These are phyloP conservation scores for Panagrolaimus sp. DNA, from an alignment of 1,140 invertebrate genomes.

Conservation along the genomic window DNA sequence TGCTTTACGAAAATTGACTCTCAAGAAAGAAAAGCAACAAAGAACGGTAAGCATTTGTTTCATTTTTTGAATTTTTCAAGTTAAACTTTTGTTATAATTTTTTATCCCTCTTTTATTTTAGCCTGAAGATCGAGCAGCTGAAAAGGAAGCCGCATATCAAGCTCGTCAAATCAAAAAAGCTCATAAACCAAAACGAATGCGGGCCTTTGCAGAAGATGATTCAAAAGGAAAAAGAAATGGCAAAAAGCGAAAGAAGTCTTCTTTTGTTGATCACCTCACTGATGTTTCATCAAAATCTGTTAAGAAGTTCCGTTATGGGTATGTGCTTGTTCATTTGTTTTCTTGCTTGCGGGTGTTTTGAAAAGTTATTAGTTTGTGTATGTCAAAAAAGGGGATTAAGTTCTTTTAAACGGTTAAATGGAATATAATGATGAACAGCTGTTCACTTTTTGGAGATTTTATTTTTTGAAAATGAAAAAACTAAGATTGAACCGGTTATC, in stretches of 20 bases:
- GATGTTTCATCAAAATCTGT: conserved; percentile 27
- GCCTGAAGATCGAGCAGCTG: conserved; percentile 34
- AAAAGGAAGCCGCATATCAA: conserved; percentile 43
- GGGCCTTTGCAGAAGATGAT: conserved; percentile 36
- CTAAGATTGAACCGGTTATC: conserved; percentile 5
- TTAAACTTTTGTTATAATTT: conserved; percentile 9
- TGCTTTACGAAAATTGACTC: conserved; percentile 18
- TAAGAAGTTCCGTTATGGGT: conserved; percentile 42
- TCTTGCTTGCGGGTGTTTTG: background rate
- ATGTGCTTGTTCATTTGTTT: conserved; percentile 16
- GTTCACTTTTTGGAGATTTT: conserved; percentile 10
- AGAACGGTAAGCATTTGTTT: conserved; percentile 32
- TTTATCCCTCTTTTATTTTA: conserved; percentile 18
- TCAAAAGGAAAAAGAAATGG: background rate
- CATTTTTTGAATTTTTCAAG: background rate
- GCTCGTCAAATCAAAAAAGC: conserved; percentile 40
- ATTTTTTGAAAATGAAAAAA: conserved; percentile 9
- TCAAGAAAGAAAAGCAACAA: conserved; percentile 28
- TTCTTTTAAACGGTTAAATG: no score
- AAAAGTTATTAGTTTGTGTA: no score
- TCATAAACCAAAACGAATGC: conserved; percentile 24
- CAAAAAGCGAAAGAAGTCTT: conserved; percentile 32
- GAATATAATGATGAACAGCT: background rate
- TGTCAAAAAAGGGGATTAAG: no score
- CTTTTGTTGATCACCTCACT: conserved; percentile 38